Percentiles rank a stretch among this genome's conserved stretches.
These are phyloP conservation scores for Carassius gibelio DNA, from an alignment of 2,113 vertebrate genomes.

Conservation along the genomic window DNA sequence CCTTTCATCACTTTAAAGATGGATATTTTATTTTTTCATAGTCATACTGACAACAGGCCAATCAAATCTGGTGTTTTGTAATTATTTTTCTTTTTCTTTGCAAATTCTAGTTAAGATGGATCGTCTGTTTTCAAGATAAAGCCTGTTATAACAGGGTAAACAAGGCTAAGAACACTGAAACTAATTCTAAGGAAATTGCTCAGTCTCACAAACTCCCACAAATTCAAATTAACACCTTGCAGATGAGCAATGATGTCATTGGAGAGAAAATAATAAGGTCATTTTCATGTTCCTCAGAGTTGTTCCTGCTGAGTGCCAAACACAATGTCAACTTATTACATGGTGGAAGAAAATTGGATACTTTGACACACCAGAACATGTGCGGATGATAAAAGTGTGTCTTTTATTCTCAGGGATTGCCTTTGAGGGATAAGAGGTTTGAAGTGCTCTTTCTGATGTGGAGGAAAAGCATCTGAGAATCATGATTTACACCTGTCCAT, in stretches of 20 bases:
- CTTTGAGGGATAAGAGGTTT: conserved; percentile 32
- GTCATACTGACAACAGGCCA: conserved; percentile 69
- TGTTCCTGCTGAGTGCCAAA: conserved; percentile 19
- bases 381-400: conserved; percentile 55
- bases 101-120: neutral
- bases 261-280: conserved; percentile 49
- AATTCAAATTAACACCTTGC: conserved; percentile 36
- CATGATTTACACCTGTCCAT: conserved; percentile 58
- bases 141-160: conserved; percentile 20
- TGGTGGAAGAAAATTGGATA: conserved; percentile 53
- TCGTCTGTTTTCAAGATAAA: conserved; percentile 24
- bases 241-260: conserved; percentile 38
- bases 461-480: conserved; percentile 54
- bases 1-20: conserved; percentile 71
- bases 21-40: conserved; percentile 66
- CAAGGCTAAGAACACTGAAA: neutral
- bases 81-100: conserved; percentile 13
- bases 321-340: conserved; percentile 51
- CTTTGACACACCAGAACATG: conserved; percentile 61
- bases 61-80: conserved; percentile 12
- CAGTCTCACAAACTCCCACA: neutral
- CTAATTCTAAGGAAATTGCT: conserved; percentile 4
- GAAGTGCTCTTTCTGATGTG: conserved; percentile 59
- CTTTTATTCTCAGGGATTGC: conserved; percentile 40
- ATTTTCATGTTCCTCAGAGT: conserved; percentile 44